Conservation (phyloP, 1,140 invertebrate species). For the Drosophila kikkawai region DNA sequence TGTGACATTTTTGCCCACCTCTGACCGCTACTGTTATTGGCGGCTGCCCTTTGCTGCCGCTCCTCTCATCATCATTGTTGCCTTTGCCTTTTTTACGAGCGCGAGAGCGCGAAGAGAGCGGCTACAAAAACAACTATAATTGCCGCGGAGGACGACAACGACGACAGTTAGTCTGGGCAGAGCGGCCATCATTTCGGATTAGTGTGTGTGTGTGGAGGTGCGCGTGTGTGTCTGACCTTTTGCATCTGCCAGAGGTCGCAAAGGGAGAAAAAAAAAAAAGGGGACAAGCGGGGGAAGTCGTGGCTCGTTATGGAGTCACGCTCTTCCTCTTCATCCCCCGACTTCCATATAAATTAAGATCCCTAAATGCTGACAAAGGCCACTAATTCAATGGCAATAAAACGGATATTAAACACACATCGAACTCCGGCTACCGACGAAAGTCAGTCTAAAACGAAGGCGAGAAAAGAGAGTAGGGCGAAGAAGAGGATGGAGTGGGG, state of each 20-base stretch:
- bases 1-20: background rate
- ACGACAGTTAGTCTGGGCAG: slow-evolving; percentile 78
- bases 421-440: slow-evolving; percentile 71
- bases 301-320: slow-evolving; percentile 78
- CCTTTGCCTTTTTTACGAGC: slow-evolving; percentile 15
- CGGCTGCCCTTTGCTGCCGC: background rate
- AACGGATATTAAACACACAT: slow-evolving; percentile 83
- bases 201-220: slow-evolving; percentile 40
- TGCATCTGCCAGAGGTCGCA: slow-evolving; percentile 75
- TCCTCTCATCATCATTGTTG: slow-evolving; percentile 7
- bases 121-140: slow-evolving; percentile 23
- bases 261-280: slow-evolving; percentile 14
- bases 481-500: background rate
- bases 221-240: slow-evolving; percentile 65
- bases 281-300: slow-evolving; percentile 34
- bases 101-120: background rate
- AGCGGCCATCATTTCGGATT: slow-evolving; percentile 77
- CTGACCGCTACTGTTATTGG: slow-evolving; percentile 7
- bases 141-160: slow-evolving; percentile 47
- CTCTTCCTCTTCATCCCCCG: slow-evolving; percentile 34
- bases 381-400: slow-evolving; percentile 82
- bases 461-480: background rate
- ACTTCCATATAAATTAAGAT: slow-evolving; percentile 79
- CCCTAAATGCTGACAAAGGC: slow-evolving; percentile 81
- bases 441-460: slow-evolving; percentile 1